Conservation (phyloP, 2,888 invertebrate species). For the Agonopterix arenella region DNA sequence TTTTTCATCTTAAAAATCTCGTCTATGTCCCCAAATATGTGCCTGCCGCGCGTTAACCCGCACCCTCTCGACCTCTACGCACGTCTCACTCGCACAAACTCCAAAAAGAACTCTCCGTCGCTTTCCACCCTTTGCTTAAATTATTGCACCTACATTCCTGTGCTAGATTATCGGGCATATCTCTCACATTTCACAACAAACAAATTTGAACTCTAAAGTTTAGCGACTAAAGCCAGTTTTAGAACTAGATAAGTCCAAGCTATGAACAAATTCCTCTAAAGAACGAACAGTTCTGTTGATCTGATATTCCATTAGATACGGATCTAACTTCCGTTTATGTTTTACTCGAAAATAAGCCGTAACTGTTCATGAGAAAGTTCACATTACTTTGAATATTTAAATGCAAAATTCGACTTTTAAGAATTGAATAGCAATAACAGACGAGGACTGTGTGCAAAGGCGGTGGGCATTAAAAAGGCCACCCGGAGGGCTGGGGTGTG, state of each 20-base stretch:
- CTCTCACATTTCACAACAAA: conserved; percentile 18
- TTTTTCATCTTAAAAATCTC: no score
- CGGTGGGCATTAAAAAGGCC: conserved; percentile 56
- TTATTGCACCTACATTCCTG: conserved; percentile 65
- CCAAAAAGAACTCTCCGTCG: conserved; percentile 74
- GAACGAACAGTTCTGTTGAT: conserved; percentile 50
- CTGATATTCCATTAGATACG: conserved; percentile 51
- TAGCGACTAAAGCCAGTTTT: conserved; percentile 21
- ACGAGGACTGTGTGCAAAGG: conserved; percentile 42
- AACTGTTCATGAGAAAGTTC: conserved; percentile 1
- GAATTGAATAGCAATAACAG: conserved; percentile 28
- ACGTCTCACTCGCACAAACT: conserved; percentile 76
- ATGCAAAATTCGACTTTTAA: conserved; percentile 49
- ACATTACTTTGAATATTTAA: conserved; percentile 7
- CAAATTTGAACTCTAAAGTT: conserved; percentile 29
- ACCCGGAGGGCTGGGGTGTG: conserved; percentile 25
- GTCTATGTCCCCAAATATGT: conserved; percentile 22
- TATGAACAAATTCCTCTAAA: conserved; percentile 57
- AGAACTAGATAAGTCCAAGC: conserved; percentile 11
- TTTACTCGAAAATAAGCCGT: conserved; percentile 22
- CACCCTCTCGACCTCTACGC: conserved; percentile 71
- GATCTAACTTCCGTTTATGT: conserved; percentile 41
- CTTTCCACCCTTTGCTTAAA: conserved; percentile 75
- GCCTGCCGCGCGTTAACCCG: conserved; percentile 65
- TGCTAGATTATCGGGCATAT: conserved; percentile 36